Evolutionary conservation across 2,888 invertebrate genomes (phyloP), one percentile per base, ranked within the genome.

Genomic region (Agonopterix arenella): DNA sequence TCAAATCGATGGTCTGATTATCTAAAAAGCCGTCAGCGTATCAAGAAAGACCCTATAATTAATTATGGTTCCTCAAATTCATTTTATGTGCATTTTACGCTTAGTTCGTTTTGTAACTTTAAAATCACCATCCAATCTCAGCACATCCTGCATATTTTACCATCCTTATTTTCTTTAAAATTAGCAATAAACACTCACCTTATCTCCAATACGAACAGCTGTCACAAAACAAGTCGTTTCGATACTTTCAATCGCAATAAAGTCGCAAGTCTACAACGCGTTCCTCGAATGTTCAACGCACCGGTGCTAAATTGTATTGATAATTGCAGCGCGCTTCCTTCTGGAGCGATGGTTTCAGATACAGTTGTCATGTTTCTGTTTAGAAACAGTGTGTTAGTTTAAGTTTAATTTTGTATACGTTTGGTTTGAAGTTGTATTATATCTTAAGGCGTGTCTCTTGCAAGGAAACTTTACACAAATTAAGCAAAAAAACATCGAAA

Each of bases 221-320:
- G 40, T 10, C 10, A 40, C 10, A 11, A 40, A 3, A 11, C 40
- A 40, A 11, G 40, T 40, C 11, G 11, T 8, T 13, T n/a, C n/a
- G n/a, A n/a, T n/a, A n/a, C n/a, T n/a, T n/a, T 11, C 43, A 11
- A 43, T 52, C 48, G 51, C 46, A 46, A 51, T 55, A 62, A 62
- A 64, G 53, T 62, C 59, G 59, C 53, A 44, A 47, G 57, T 63
- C 57, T 61, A 58, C 51, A 43, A 43, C 48, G 7, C 28, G 28
- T 28, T 28, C 11, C 28, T 7, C 16, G 11, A 18, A n/a, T 11
- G 8, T 16, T 16, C 38, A 40, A 9, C 42, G 43, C 50, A 51
- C 43, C 48, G 50, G 61, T 45, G 54, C 58, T 62, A 62, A 64
- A 64, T 66, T 60, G 61, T 63, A 57, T 51, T 59, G 62, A 59